Conservation (phyloP, 2,113 vertebrate genomes). For the Pholis gunnellus region DNA sequence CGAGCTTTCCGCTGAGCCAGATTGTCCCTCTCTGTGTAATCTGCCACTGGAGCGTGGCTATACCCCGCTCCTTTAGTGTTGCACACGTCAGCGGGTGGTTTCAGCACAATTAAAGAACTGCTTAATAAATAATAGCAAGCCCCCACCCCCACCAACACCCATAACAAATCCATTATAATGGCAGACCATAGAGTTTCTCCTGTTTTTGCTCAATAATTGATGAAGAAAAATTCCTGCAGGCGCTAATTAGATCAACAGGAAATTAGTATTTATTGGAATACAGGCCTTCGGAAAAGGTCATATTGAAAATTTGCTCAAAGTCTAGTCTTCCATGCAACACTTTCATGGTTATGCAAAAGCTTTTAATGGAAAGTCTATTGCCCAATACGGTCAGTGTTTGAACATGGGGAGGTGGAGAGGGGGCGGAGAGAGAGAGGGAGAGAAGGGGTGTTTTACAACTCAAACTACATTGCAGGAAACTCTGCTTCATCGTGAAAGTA, state of each 20-base stretch:
- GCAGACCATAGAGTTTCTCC: conserved; percentile 57
- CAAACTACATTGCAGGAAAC: not conserved
- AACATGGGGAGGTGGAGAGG: not conserved
- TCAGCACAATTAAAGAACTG: conserved; percentile 66
- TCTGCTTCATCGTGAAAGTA: not conserved
- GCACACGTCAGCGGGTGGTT: conserved; percentile 32
- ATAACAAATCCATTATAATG: conserved; percentile 75
- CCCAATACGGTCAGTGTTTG: conserved; percentile 51
- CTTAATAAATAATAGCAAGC: conserved; percentile 77
- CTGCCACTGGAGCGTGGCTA: conserved; percentile 3
- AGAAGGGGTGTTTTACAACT: not conserved
- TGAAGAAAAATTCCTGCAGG: conserved; percentile 78
- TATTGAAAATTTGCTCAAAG: conserved; percentile 75
- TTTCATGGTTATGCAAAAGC: conserved; percentile 59
- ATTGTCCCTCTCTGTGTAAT: not conserved
- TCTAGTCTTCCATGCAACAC: conserved; percentile 61
- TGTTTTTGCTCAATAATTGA: conserved; percentile 78
- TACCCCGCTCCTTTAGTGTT: not conserved
- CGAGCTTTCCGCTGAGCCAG: no score
- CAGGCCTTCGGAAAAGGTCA: conserved; percentile 75
- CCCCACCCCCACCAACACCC: conserved; percentile 18
- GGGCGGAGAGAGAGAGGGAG: not conserved
- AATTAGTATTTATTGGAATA: conserved; percentile 79
- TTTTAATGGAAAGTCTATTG: conserved; percentile 64
- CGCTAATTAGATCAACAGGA: conserved; percentile 80